Evolutionary conservation across 2,113 vertebrate species (phyloP).

Genomic region (Theristicus caerulescens): DNA sequence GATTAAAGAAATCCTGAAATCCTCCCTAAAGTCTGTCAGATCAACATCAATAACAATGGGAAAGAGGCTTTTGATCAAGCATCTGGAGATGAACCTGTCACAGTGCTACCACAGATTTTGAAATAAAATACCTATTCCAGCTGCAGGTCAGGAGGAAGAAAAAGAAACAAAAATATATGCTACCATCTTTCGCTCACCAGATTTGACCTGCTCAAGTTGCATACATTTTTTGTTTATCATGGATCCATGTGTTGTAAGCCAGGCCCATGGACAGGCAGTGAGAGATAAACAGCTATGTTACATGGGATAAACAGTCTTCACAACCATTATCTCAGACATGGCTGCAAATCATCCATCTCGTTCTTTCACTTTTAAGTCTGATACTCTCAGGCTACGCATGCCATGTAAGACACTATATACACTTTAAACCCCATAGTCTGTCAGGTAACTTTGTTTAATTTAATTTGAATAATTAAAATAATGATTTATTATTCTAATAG

Average conservation of each 20-base stretch:
- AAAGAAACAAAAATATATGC: not conserved
- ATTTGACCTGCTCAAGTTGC: not conserved
- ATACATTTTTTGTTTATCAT: not conserved
- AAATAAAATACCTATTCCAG: not conserved
- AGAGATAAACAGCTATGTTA: not conserved
- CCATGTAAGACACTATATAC: not conserved
- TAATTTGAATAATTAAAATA: no score
- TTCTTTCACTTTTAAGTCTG: not conserved
- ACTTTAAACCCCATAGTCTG: not conserved
- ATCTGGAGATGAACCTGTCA: not conserved
- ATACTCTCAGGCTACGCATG: not conserved
- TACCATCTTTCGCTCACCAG: not conserved
- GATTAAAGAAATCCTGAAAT: not conserved
- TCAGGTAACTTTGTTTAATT: not conserved
- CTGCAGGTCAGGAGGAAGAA: not conserved
- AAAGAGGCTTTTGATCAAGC: not conserved
- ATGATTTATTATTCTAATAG: not conserved
- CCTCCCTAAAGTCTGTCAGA: not conserved
- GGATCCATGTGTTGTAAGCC: not conserved
- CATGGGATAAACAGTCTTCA: not conserved
- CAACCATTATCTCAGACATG: fast-evolving
- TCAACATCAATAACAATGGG: not conserved
- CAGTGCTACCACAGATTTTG: not conserved
- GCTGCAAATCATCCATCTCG: not conserved
- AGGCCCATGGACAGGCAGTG: fast-evolving